Percentiles rank a stretch among this genome's conserved stretches.
Conservation (phyloP, 2,888 invertebrate species). For the Orchestes rusci region DNA sequence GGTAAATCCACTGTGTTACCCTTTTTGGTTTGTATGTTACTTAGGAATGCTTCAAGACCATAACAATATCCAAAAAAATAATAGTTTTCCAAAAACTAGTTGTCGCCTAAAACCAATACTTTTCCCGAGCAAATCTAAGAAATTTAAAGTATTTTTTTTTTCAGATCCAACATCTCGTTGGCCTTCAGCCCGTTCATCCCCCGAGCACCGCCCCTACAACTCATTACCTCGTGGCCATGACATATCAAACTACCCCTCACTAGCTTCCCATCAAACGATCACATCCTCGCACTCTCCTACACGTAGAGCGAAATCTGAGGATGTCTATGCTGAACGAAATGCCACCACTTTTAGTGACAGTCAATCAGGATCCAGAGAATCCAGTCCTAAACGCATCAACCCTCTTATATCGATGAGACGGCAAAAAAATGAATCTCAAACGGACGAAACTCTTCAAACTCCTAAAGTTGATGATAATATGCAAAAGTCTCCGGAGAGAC, state of each 20-base stretch:
- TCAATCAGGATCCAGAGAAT: too few relatives aligned
- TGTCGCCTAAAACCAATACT: too few relatives aligned
- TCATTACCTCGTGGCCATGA: slow-evolving; percentile 54
- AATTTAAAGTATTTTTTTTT: too few relatives aligned
- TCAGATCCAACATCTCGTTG: slow-evolving; percentile 50
- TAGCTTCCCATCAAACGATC: slow-evolving; percentile 34
- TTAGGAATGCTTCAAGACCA: too few relatives aligned
- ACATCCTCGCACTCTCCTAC: slow-evolving; percentile 24
- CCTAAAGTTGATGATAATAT: too few relatives aligned
- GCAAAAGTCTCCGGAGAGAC: slow-evolving; percentile 32
- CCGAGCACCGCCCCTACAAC: slow-evolving; percentile 52
- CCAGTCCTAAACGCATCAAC: background rate
- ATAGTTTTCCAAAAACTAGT: too few relatives aligned
- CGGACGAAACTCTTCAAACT: too few relatives aligned
- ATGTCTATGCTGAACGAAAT: slow-evolving; percentile 35
- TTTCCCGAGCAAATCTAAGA: too few relatives aligned
- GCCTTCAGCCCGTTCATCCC: slow-evolving; percentile 48
- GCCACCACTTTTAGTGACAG: too few relatives aligned
- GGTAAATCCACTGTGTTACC: too few relatives aligned
- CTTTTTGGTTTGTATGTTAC: too few relatives aligned
- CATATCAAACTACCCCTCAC: slow-evolving; percentile 42
- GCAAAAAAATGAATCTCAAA: background rate
- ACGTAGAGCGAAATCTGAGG: slow-evolving; percentile 39
- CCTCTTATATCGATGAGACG: background rate
- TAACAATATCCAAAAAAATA: too few relatives aligned